phyloP scores from a whole-genome alignment of 2,888 invertebrate genomes.

The Automeris io region DNA sequence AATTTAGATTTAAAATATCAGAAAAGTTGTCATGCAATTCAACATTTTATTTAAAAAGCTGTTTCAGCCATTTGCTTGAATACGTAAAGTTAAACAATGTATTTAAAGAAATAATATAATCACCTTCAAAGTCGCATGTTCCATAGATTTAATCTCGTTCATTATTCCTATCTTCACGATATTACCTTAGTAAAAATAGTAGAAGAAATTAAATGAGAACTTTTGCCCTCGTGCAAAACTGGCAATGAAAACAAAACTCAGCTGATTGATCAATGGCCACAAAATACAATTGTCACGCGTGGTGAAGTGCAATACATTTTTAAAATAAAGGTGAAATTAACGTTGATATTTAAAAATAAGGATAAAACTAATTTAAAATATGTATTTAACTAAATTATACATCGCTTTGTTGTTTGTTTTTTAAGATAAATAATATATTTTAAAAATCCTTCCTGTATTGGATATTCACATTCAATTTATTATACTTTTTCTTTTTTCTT shows the following conservation, averaged over 20 bases:
- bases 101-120: conserved; percentile 15
- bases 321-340: no score
- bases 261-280: conserved; percentile 45
- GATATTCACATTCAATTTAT: no score
- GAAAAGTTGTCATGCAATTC: no score
- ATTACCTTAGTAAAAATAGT: background rate
- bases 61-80: conserved; percentile 15
- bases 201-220: background rate
- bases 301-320: background rate
- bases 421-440: no score
- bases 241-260: conserved; percentile 70
- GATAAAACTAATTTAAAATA: no score
- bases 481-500: no score
- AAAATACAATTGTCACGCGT: conserved; percentile 4
- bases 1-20: no score
- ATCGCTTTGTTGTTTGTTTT: no score
- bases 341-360: no score
- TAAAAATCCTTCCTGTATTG: no score
- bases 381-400: no score
- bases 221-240: conserved; percentile 12
- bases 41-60: no score
- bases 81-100: conserved; percentile 6
- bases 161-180: conserved; percentile 59
- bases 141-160: conserved; percentile 95
- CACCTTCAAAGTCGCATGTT: conserved; percentile 97